phyloP scores from a whole-genome alignment of 2,888 invertebrate species.

The Troides oblongomaculatus region DNA sequence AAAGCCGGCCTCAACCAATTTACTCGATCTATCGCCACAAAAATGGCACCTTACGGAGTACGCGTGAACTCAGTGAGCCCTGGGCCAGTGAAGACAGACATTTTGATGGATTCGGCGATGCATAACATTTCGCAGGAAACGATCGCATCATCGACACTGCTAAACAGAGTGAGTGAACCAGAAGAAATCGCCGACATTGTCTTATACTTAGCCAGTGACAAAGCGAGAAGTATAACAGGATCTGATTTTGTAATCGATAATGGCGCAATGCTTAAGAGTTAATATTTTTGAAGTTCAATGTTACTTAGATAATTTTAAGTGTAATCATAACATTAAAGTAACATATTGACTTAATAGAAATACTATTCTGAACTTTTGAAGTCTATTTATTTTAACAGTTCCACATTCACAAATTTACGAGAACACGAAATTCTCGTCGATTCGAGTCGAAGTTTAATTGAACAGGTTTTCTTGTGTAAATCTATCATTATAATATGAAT shows the following conservation, averaged over 20 bases:
- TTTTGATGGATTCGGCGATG: conserved; percentile 75
- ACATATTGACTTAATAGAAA: no score
- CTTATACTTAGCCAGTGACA: conserved; percentile 43
- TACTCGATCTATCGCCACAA: conserved; percentile 84
- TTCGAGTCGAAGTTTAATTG: no score
- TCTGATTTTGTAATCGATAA: conserved; percentile 43
- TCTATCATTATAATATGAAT: no score
- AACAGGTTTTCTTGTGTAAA: no score
- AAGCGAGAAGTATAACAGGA: conserved; percentile 43
- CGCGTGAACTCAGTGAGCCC: conserved; percentile 75
- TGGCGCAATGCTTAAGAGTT: conserved; percentile 29
- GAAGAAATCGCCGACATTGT: conserved; percentile 43
- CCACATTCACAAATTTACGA: no score
- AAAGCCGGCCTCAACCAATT: conserved; percentile 88
- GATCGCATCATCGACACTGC: conserved; percentile 21
- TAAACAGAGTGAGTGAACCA: conserved; percentile 34
- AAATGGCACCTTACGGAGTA: conserved; percentile 78
- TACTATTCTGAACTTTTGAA: no score
- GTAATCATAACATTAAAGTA: no score
- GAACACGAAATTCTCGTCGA: no score
- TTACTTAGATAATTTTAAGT: no score
- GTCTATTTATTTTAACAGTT: no score
- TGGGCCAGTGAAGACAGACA: conserved; percentile 63
- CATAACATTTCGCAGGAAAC: conserved; percentile 63
- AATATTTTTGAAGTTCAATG: no score